A percentile compares a stretch with the other conserved stretches of the same genome.
Conservation (phyloP, 2,797 vertebrate species). For the Poecilia velifera region DNA sequence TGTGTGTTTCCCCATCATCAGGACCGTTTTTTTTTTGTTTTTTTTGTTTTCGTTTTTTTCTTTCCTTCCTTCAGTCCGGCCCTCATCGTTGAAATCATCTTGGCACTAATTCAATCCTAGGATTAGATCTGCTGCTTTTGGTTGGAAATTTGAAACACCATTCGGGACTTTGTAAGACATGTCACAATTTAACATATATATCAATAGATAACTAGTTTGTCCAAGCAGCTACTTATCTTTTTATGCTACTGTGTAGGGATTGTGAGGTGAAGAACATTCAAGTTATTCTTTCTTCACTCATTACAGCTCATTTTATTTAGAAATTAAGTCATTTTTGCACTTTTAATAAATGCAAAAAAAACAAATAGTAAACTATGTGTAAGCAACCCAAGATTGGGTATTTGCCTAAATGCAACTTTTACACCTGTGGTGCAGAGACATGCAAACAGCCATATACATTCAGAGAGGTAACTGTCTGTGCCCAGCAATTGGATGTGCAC, state of each 20-base stretch:
- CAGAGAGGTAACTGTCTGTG: slow-evolving; percentile 48
- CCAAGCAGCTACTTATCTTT: slow-evolving; percentile 44
- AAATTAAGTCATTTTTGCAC: slow-evolving; percentile 34
- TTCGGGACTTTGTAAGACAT: slow-evolving; percentile 54
- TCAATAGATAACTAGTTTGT: slow-evolving; percentile 53
- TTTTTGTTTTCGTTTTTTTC: slow-evolving; percentile 32
- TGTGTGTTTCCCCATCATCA: slow-evolving; percentile 67
- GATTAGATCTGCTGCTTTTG: slow-evolving; percentile 79
- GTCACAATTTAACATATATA: slow-evolving; percentile 73
- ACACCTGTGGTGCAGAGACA: slow-evolving; percentile 35
- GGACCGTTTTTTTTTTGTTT: slow-evolving; percentile 20
- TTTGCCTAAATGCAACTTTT: slow-evolving; percentile 57
- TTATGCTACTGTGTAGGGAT: background rate
- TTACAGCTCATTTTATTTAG: slow-evolving; percentile 6
- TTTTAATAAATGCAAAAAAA: background rate
- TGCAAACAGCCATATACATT: slow-evolving; percentile 41
- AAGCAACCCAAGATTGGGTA: slow-evolving; percentile 41
- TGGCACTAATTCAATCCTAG: slow-evolving; percentile 76
- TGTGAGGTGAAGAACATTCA: slow-evolving; percentile 22
- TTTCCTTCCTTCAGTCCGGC: slow-evolving; percentile 63
- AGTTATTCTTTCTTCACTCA: slow-evolving; percentile 26
- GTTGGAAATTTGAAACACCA: slow-evolving; percentile 64
- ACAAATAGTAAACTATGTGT: background rate
- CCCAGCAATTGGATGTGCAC: slow-evolving; percentile 53
- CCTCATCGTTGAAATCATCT: slow-evolving; percentile 69